These are phyloP conservation scores for Sinella curviseta DNA, from an alignment of 1,140 invertebrate genomes.

Conservation along the genomic window DNA sequence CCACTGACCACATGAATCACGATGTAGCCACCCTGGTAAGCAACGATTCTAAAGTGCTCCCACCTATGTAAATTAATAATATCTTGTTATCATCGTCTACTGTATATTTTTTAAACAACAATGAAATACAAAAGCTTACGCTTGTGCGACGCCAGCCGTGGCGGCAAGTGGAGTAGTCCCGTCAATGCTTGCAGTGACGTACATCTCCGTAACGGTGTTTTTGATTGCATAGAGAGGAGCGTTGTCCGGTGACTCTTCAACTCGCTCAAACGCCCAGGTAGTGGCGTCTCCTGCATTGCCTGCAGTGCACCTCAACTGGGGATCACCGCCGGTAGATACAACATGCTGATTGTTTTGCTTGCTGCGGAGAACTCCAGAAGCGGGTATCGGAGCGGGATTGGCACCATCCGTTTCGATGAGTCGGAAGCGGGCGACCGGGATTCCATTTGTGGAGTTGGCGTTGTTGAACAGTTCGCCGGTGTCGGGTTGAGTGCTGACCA, in stretches of 20 bases:
- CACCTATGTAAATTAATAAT: too few species aligned
- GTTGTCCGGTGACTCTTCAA: neutral
- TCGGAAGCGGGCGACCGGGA: constrained; percentile 12
- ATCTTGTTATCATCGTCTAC: too few species aligned
- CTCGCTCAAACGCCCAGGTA: constrained; percentile 26
- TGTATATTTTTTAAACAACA: too few species aligned
- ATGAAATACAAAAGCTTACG: too few species aligned
- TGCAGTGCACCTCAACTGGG: constrained; percentile 5
- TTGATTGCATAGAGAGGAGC: constrained; percentile 29
- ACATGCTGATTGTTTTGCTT: constrained; percentile 32
- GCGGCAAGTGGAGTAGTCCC: constrained; percentile 34
- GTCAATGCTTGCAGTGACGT: constrained; percentile 33
- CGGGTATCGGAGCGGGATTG: neutral
- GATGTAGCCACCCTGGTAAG: constrained; percentile 30
- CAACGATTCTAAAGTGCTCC: constrained; percentile 43
- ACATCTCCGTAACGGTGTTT: constrained; percentile 5
- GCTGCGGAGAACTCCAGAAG: constrained; percentile 19
- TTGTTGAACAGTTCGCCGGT: constrained; percentile 21
- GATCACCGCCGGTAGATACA: constrained; percentile 17
- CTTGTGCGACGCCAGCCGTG: constrained; percentile 26
- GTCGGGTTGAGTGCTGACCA: constrained; percentile 6
- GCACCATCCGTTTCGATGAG: constrained; percentile 23
- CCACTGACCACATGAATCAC: constrained; percentile 34
- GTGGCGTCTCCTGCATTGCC: constrained; percentile 14
- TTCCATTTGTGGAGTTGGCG: constrained; percentile 28